Base-by-base conservation (phyloP, 2,797 vertebrate species). In the Neosilurus hyrtlii region DNA sequence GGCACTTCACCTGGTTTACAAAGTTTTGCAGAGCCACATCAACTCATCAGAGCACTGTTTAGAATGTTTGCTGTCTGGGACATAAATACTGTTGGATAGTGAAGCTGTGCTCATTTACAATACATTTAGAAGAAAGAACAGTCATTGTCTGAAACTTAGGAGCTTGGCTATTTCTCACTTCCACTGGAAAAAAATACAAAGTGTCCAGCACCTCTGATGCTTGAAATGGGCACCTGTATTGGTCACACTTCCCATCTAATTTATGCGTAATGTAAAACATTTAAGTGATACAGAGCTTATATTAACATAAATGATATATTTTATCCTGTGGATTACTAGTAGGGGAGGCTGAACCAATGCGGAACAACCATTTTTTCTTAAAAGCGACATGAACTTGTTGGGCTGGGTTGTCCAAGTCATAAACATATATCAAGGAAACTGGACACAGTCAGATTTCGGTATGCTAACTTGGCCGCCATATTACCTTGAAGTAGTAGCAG, bases 331-430 rank as follows among this genome's bases (percentile, higher is more conserved):
- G n/a, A n/a, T n/a, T n/a, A n/a, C n/a, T n/a, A n/a, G n/a, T n/a
- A n/a, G n/a, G n/a, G 37, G 37, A 6, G 37, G 37, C 37, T 43
- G 37, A 43, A 43, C 37, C 37, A 43, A 43, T 43, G 37, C 37
- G 37, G 2, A 43, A 43, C 37, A 43, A 43, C 6, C 2, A 43
- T 74, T 86, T 56, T 35, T 49, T 20, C 75, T 83, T 62, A 74
- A 84, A 20, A 80, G 75, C 6, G 73, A 87, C 82, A 82, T 87
- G 80, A 80, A 75, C 37, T 43, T 43, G 37, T 6, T 43, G 6
- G 37, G 37, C 37, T 43, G 37, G 37, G 37, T 43, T 43, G 2
- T 43, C 2, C 37, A 43, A 6, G 37, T n/a, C n/a, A n/a, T n/a
- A n/a, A n/a, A n/a, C n/a, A n/a, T n/a, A n/a, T n/a, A n/a, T n/a